Percentiles rank a stretch among this genome's conserved stretches.
Conservation (phyloP, 2,888 invertebrate genomes). For the Stenoptilia bipunctidactyla region DNA sequence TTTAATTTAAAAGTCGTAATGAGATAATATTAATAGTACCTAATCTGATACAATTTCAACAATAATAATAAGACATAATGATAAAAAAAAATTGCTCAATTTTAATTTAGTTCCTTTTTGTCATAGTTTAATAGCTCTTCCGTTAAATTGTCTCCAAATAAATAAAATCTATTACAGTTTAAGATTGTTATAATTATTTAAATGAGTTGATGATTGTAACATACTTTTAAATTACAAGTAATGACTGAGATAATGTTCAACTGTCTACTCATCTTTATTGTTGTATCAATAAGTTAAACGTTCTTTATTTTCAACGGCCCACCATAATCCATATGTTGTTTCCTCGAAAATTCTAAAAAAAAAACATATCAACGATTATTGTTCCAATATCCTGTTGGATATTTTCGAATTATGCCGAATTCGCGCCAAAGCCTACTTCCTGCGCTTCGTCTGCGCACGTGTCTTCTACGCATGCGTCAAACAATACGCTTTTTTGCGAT, state of each 20-base stretch:
- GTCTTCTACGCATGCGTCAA: conserved; percentile 36
- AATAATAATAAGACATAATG: no score
- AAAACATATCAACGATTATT: conserved; percentile 33
- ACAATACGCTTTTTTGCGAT: conserved; percentile 62
- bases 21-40: no score
- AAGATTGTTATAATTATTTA: no score
- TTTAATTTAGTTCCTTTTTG: no score
- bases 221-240: no score
- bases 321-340: conserved; percentile 56
- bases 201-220: no score
- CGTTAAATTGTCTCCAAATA: no score
- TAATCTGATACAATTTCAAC: no score
- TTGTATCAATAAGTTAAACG: background rate
- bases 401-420: conserved; percentile 49
- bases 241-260: background rate
- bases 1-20: no score
- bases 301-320: conserved; percentile 12
- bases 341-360: conserved; percentile 22
- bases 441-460: conserved; percentile 40
- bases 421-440: conserved; percentile 63
- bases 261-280: background rate
- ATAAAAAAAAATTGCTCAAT: no score
- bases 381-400: conserved; percentile 61
- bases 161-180: no score
- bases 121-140: no score